Base-by-base conservation (phyloP, 2,888 invertebrate genomes). In the Latheticus oryzae region DNA sequence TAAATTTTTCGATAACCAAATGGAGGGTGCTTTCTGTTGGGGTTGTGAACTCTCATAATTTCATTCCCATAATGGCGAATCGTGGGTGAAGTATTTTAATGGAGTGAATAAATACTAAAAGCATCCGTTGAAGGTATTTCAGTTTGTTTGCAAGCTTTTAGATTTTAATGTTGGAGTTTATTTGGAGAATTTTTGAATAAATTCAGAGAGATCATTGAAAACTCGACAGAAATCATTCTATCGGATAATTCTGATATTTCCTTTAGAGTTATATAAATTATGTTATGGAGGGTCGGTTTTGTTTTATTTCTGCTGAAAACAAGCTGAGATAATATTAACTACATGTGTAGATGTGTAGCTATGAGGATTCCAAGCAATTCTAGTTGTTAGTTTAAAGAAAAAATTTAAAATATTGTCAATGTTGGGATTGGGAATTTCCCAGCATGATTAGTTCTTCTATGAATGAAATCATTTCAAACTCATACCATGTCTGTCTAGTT, bases 381-480 rank as follows among this genome's bases (percentile, higher is more conserved):
- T 9, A 5, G 35, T 17, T n/a, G 3, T n/a, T n/a, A n/a, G 40
- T 40, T 23, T 24, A 23, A 21, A 12, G 24, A 42, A 26, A n/a
- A n/a, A n/a, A n/a, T n/a, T n/a, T n/a, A n/a, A n/a, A n/a, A n/a
- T n/a, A n/a, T n/a, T n/a, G n/a, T n/a, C n/a, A n/a, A n/a, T n/a
- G n/a, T n/a, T n/a, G n/a, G n/a, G n/a, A n/a, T n/a, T n/a, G n/a
- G n/a, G n/a, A n/a, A n/a, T n/a, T n/a, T n/a, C n/a, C n/a, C n/a
- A n/a, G n/a, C n/a, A 13, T 43, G 42, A 43, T 28, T 43, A 43
- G 30, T 43, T 43, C 16, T 43, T 43, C 42, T 43, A 43, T 28
- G 42, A 43, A 43, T 28, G 42, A 40, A 40, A 17, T 28, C 17
- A 13, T 45, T 45, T 45, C 30, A 33, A 30, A 47, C 35, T 47